These are phyloP conservation scores for Origma solitaria DNA, from an alignment of 2,113 vertebrate species.

Conservation along the genomic window DNA sequence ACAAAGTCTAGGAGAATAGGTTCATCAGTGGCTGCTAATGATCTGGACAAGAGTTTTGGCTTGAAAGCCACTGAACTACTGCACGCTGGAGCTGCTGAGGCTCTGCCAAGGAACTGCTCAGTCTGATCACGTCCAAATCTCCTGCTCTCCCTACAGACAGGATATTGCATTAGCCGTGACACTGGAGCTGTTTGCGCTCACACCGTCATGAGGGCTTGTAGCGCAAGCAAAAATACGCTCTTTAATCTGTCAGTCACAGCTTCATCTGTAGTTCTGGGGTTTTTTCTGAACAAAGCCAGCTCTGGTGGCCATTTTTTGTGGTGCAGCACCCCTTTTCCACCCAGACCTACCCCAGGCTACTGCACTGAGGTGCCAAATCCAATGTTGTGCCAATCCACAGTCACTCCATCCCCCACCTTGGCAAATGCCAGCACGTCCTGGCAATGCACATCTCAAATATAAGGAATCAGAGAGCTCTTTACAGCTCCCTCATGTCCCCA, in stretches of 20 bases:
- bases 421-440: neutral
- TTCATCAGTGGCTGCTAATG: neutral
- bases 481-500: neutral
- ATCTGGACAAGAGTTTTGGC: neutral
- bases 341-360: neutral
- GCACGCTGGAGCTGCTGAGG: neutral
- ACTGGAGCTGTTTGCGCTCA: neutral
- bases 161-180: neutral
- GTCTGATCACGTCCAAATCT: neutral
- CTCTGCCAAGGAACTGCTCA: neutral
- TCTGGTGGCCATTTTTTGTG: neutral
- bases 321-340: neutral
- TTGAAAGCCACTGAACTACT: neutral
- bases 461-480: neutral
- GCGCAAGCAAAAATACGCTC: neutral
- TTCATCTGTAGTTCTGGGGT: fast-evolving
- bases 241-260: neutral
- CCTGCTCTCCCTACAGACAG: neutral
- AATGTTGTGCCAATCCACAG: neutral
- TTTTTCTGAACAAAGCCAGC: neutral
- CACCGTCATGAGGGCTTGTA: neutral
- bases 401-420: neutral
- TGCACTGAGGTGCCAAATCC: neutral
- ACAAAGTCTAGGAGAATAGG: neutral
- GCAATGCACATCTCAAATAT: neutral